Evolutionary conservation across 2,888 invertebrate species (phyloP), one percentile per base, ranked within the genome.

Genomic region (Callyntrura guangdongensis): DNA sequence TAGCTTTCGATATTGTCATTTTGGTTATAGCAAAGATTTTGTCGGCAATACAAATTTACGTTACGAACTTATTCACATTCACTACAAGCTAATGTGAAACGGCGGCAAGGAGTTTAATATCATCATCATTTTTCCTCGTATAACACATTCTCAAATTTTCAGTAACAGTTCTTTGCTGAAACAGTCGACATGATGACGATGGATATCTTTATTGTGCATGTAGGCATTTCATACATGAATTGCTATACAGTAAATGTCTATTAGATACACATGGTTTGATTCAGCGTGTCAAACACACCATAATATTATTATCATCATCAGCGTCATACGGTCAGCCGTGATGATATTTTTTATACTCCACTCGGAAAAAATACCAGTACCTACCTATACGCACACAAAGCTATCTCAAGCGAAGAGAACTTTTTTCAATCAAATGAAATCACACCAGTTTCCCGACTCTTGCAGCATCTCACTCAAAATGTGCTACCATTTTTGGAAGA

Each of bases 241-340:
- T 69, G 36, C 49, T 77, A 8, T 45, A 45, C 81, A 61, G 20
- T 81, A 81, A 61, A 17, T 81, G 45, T 20, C 59, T 61, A 61
- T 81, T 81, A 81, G 81, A 61, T n/a, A 61, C 81, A 81, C 81
- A 81, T 61, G 61, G 36, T 81, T 59, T 81, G 61, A 81, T 81
- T 81, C 36, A 61, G 81, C 81, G 81, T 81, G 45, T 22, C 81
- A 45, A 81, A 81, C 61, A 0, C 8, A 36, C 77, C 53, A 53
- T 77, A 53, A 77, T 77, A 77, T 77, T 74, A 49, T 74, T 49
- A 74, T 36, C 14, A 25, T 22, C 25, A 25, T 2, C 22, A 25
- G 5, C 25, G 22, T 20, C 64, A 25, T 20, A 53, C 25, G 25
- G 12, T 64, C 22, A 74, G 72, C 36, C 6, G 36, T 36, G 6